Evolutionary conservation across 2,888 invertebrate species (phyloP).

Genomic region (Ptilodon capucinus): DNA sequence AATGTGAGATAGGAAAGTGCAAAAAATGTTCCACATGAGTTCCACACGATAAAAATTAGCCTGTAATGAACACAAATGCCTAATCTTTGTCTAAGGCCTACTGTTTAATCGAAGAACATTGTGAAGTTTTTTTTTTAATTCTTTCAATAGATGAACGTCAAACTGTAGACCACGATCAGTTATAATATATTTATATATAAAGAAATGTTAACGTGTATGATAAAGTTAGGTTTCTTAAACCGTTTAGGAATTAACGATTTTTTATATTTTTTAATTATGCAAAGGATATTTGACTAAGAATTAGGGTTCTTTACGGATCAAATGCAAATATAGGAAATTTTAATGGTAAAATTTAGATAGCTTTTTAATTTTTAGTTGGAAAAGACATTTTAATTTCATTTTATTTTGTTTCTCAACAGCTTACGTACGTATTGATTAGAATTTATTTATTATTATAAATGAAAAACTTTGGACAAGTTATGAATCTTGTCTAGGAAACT

Average conservation of each 20-base stretch:
- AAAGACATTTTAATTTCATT: constrained; percentile 77
- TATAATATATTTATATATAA: constrained; percentile 69
- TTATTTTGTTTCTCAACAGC: constrained; percentile 58
- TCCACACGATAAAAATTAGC: constrained; percentile 32
- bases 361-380: constrained; percentile 64
- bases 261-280: constrained; percentile 80
- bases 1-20: constrained; percentile 28
- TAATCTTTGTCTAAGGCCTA: constrained; percentile 77
- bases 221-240: constrained; percentile 79
- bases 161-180: constrained; percentile 55
- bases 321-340: constrained; percentile 60
- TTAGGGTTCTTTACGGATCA: constrained; percentile 55
- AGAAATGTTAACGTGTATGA: constrained; percentile 76
- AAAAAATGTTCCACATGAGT: constrained; percentile 30
- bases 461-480: constrained; percentile 69
- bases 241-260: constrained; percentile 75
- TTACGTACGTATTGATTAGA: constrained; percentile 63
- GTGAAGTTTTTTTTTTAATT: constrained; percentile 31
- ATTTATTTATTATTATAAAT: constrained; percentile 73
- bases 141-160: constrained; percentile 42
- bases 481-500: constrained; percentile 75
- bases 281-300: constrained; percentile 74
- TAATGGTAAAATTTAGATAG: constrained; percentile 69
- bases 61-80: constrained; percentile 62
- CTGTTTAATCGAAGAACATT: constrained; percentile 68